A percentile compares a stretch with the other conserved stretches of the same genome.
phyloP scores from a whole-genome alignment of 2,888 invertebrate genomes.

The Chrysina gloriosa region DNA sequence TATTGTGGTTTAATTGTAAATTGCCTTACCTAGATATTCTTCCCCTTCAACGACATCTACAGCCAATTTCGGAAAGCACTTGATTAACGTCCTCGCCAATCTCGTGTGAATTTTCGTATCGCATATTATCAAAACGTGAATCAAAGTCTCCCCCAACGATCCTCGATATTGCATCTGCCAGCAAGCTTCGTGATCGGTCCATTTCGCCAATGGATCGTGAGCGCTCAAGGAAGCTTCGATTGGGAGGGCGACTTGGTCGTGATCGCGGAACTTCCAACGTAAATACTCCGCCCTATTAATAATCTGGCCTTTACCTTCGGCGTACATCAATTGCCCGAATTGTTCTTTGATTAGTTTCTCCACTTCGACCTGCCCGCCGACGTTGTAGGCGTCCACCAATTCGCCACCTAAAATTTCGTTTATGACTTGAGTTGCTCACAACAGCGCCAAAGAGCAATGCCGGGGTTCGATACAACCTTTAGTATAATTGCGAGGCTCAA shows the following conservation, averaged over 20 bases:
- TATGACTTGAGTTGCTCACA: no score
- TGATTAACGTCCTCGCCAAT: conserved; percentile 88
- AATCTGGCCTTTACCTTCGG: conserved; percentile 83
- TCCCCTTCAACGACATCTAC: conserved; percentile 97
- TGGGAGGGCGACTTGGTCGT: conserved; percentile 85
- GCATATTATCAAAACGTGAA: conserved; percentile 95
- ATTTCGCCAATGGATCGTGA: conserved; percentile 88
- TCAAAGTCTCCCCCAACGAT: conserved; percentile 91
- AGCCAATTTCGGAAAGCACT: conserved; percentile 90
- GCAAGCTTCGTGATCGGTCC: conserved; percentile 93
- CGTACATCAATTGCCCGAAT: conserved; percentile 89
- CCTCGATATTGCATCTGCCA: conserved; percentile 99
- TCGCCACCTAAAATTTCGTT: conserved; percentile 77
- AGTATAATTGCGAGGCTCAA: no score
- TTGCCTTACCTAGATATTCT: conserved; percentile 89
- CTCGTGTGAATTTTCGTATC: conserved; percentile 85
- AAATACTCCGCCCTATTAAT: conserved; percentile 90
- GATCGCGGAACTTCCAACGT: conserved; percentile 90
- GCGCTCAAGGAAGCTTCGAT: conserved; percentile 87
- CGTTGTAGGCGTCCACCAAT: conserved; percentile 86
- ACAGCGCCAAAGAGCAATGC: no score
- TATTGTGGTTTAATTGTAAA: no score
- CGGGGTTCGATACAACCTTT: no score
- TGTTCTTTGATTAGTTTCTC: conserved; percentile 88
- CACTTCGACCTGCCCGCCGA: conserved; percentile 84